phyloP scores from a whole-genome alignment of 2,113 vertebrate species.

The Brachyistius frenatus region DNA sequence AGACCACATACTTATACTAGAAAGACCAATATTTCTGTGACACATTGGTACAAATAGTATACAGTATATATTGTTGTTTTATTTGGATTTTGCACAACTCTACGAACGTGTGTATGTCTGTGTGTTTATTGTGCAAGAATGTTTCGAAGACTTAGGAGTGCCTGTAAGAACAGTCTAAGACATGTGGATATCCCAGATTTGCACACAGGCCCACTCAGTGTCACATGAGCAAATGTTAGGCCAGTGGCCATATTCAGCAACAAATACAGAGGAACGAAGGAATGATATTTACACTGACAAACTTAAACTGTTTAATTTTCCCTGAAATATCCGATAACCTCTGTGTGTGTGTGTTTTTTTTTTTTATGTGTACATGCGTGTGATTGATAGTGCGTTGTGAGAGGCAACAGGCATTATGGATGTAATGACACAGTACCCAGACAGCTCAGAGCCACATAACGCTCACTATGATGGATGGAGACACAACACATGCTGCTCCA shows the following conservation, averaged over 20 bases:
- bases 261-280: background rate
- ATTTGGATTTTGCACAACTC: no score
- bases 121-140: background rate
- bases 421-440: slow-evolving; percentile 79
- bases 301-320: slow-evolving; percentile 40
- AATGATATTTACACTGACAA: background rate
- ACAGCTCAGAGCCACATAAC: slow-evolving; percentile 77
- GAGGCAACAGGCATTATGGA: slow-evolving; percentile 80
- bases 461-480: slow-evolving; percentile 73
- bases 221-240: slow-evolving; percentile 42
- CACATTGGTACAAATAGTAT: background rate
- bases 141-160: background rate
- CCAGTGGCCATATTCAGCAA: background rate
- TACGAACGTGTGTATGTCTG: background rate
- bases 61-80: no score
- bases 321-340: background rate
- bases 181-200: slow-evolving; percentile 24
- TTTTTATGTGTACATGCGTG: slow-evolving; percentile 7
- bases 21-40: background rate
- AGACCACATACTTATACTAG: background rate
- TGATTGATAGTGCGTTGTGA: slow-evolving; percentile 72
- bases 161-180: slow-evolving; percentile 8
- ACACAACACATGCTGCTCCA: slow-evolving; percentile 51
- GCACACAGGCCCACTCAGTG: slow-evolving; percentile 28
- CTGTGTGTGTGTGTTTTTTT: slow-evolving; percentile 1